Conservation (phyloP, 2,888 invertebrate species). For the Leucophora obtusa region DNA sequence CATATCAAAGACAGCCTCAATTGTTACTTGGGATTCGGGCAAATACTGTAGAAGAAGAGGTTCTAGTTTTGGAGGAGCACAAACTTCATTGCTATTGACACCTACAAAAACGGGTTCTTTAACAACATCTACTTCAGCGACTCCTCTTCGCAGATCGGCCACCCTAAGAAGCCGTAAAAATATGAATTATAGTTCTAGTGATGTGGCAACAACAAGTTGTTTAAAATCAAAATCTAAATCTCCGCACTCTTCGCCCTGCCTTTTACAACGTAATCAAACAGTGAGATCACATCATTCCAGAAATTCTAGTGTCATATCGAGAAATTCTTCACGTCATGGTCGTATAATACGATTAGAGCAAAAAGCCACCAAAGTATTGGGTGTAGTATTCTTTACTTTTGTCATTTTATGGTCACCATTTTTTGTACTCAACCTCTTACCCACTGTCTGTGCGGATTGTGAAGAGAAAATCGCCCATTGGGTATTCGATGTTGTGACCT, state of each 20-base stretch:
- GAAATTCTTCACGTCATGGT: conserved; percentile 90
- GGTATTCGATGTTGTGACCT: conserved; percentile 92
- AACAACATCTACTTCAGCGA: conserved; percentile 69
- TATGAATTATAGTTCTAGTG: conserved; percentile 69
- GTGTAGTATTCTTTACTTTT: conserved; percentile 96
- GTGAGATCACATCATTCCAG: conserved; percentile 86
- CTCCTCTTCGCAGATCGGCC: conserved; percentile 81
- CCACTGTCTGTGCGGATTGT: conserved; percentile 90
- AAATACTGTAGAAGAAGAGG: conserved; percentile 82
- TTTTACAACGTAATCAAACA: conserved; percentile 81
- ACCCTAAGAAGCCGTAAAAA: conserved; percentile 81
- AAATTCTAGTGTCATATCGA: conserved; percentile 89
- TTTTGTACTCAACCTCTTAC: conserved; percentile 92
- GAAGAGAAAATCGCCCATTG: conserved; percentile 86
- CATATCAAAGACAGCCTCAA: conserved; percentile 79
- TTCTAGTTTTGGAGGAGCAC: conserved; percentile 85
- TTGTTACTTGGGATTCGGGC: conserved; percentile 87
- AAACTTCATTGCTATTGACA: conserved; percentile 82
- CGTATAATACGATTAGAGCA: conserved; percentile 93
- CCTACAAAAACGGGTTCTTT: conserved; percentile 74
- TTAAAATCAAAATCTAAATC: conserved; percentile 77
- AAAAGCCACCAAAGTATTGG: conserved; percentile 96
- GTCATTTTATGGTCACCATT: conserved; percentile 98
- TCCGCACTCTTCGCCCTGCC: conserved; percentile 81
- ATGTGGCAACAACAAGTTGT: conserved; percentile 29